Conservation (phyloP, 2,888 invertebrate genomes). For the Dascillus cervinus region DNA sequence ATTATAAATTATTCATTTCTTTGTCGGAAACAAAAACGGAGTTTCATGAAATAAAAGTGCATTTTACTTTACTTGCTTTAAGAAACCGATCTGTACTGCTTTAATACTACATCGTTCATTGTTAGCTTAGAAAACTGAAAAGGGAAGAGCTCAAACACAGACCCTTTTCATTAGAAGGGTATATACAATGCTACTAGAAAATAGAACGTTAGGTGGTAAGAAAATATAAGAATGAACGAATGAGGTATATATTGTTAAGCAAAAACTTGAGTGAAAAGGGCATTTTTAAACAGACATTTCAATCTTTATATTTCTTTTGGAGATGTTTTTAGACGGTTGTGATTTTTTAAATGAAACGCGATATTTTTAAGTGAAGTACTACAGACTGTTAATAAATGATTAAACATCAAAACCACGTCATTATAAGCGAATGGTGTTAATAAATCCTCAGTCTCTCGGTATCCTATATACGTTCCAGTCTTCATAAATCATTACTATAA, state of each 20-base stretch:
- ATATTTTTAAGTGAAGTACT: too few species aligned
- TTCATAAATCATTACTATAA: conserved; percentile 11
- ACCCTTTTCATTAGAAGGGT: conserved; percentile 9
- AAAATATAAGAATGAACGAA: conserved; percentile 8
- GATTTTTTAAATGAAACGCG: too few species aligned
- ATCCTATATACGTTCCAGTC: conserved; percentile 9
- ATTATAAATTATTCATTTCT: too few species aligned
- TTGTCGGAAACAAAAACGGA: too few species aligned
- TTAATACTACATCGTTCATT: too few species aligned
- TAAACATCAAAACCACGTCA: conserved; percentile 9
- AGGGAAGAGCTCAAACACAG: conserved; percentile 7
- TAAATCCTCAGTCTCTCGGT: conserved; percentile 10
- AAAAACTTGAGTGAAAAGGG: conserved; percentile 10
- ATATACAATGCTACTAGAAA: conserved; percentile 9
- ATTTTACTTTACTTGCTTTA: too few species aligned
- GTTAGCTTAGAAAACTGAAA: conserved; percentile 9
- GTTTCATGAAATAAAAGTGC: too few species aligned
- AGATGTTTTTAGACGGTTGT: too few species aligned
- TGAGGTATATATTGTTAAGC: too few species aligned
- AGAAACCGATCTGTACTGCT: too few species aligned
- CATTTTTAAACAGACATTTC: conserved; percentile 10
- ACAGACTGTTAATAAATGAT: conserved; percentile 9
- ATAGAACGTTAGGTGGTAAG: conserved; percentile 8
- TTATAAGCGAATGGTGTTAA: conserved; percentile 9
- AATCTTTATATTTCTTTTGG: too few species aligned